phyloP scores from a whole-genome alignment of 1,140 invertebrate genomes.

The Drosophila ananassae region DNA sequence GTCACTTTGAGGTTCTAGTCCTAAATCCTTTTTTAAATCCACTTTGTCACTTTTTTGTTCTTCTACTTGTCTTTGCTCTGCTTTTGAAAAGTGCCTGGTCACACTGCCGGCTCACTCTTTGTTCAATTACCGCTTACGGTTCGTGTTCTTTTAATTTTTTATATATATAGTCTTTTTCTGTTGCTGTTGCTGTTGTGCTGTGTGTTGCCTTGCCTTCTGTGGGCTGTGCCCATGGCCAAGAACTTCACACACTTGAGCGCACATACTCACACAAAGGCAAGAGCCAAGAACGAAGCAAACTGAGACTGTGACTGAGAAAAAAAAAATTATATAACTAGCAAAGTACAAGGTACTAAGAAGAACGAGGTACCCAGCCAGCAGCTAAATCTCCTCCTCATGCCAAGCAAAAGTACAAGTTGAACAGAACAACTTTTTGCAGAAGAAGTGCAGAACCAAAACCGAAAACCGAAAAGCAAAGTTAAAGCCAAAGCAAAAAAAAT shows the following conservation, averaged over 20 bases:
- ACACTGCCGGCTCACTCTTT: constrained; percentile 36
- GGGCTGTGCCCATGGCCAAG: constrained; percentile 70
- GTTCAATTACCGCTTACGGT: constrained; percentile 49
- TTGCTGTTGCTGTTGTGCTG: neutral
- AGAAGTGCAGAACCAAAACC: constrained; percentile 19
- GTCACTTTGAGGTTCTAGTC: too few relatives aligned
- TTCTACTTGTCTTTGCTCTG: constrained; percentile 4
- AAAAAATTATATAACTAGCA: constrained; percentile 53
- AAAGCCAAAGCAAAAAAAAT: constrained; percentile 21
- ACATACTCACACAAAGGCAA: constrained; percentile 37
- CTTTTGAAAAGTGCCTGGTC: constrained; percentile 29
- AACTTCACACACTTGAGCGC: constrained; percentile 76
- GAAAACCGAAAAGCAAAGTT: constrained; percentile 9
- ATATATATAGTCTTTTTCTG: neutral
- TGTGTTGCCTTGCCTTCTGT: constrained; percentile 28
- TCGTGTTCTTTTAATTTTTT: constrained; percentile 15
- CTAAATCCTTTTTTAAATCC: too few relatives aligned
- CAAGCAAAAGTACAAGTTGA: constrained; percentile 69
- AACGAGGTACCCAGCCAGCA: constrained; percentile 5
- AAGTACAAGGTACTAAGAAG: constrained; percentile 54
- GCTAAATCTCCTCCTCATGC: constrained; percentile 15
- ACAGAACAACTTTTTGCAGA: neutral
- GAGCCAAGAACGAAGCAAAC: constrained; percentile 26
- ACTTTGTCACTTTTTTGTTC: neutral
- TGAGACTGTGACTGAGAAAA: constrained; percentile 20